Evolutionary conservation across 1,140 invertebrate genomes (phyloP).

Genomic region (Hyphantria cunea): DNA sequence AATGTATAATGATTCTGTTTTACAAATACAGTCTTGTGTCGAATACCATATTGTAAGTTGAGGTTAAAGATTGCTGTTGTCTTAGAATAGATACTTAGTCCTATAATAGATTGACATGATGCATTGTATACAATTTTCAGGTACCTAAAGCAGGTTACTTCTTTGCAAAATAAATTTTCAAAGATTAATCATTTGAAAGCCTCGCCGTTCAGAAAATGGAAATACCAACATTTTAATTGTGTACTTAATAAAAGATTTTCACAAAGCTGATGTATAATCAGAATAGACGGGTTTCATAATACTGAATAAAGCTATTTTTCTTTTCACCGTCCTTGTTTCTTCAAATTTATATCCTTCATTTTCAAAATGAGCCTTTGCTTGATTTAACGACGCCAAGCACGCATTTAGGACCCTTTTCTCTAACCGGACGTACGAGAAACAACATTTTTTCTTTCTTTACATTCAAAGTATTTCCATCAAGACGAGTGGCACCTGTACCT

Average conservation of each 20-base stretch:
- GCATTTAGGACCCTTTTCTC: constrained; percentile 7
- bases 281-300: constrained; percentile 15
- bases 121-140: too few species aligned
- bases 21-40: too few species aligned
- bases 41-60: too few species aligned
- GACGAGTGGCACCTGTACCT: constrained; percentile 25
- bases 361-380: constrained; percentile 23
- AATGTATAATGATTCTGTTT: too few species aligned
- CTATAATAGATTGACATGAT: too few species aligned
- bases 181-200: too few species aligned
- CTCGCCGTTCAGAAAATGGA: background rate
- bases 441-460: constrained; percentile 21
- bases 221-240: constrained; percentile 4
- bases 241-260: constrained; percentile 16
- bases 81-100: too few species aligned
- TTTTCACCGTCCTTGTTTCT: constrained; percentile 11
- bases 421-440: constrained; percentile 11
- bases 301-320: constrained; percentile 16
- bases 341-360: constrained; percentile 22
- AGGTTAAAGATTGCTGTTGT: too few species aligned
- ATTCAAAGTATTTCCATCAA: constrained; percentile 33
- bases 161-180: too few species aligned
- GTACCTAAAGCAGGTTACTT: too few species aligned
- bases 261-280: constrained; percentile 18
- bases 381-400: constrained; percentile 26